Base-by-base conservation (phyloP, 2,888 invertebrate species). In the Apotomis betuletana region DNA sequence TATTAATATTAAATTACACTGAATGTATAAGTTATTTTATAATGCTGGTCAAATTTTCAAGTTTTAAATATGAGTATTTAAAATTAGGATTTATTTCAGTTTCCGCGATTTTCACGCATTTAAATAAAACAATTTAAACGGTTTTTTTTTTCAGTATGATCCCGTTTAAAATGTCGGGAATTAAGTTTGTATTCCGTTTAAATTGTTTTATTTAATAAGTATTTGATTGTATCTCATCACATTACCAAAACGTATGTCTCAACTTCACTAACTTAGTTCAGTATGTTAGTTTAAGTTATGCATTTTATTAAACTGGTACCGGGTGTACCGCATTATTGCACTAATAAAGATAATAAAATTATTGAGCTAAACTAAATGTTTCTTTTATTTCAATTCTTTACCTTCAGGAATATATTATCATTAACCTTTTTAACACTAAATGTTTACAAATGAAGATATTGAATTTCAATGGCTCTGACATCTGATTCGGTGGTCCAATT, bases 251-350 rank as follows among this genome's bases (percentile, higher is more conserved):
- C 52, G 9, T 36, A 59, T 72, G 58, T 67, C 72, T 67, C 71
- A 72, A 68, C 36, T 71, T 73, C 73, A 64, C 73, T 68, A 68
- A 69, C 69, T 59, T 67, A 67, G 41, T 70, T 71, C 70, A 74
- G 60, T 74, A 69, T 74, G 65, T 36, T 74, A 61, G 70, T 59
- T 61, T 71, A 70, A 70, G 70, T 64, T 55, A 73, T 64, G 74
- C 79, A 77, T 77, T 73, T 74, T 74, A 76, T 68, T 61, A 44
- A 67, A 63, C 52, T 44, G 51, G 76, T 78, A 81, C 83, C n/a
- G 80, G 73, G 77, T 74, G 67, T 61, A 65, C 84, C 83, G 89
- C 87, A 86, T 89, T 89, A 87, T 85, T 88, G 86, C 88, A 89
- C 90, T 90, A 90, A 90, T 90, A 72, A 73, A 72, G 64, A 60